phyloP scores from a whole-genome alignment of 2,113 vertebrate species.

The Apistogramma diplotaenia region DNA sequence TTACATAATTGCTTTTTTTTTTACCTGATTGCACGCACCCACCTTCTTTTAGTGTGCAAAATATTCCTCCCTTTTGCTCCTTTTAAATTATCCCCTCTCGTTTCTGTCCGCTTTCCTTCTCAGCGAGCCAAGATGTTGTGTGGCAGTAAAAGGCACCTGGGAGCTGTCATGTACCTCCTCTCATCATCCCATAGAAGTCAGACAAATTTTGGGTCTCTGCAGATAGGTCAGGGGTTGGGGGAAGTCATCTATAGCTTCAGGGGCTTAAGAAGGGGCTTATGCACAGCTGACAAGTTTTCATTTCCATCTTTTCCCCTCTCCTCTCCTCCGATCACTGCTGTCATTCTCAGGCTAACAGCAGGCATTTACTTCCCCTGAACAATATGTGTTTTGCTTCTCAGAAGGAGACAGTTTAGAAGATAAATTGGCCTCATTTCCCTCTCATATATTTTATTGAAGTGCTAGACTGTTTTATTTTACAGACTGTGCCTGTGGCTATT shows the following conservation, averaged over 20 bases:
- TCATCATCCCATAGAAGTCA: constrained; percentile 11
- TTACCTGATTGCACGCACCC: neutral
- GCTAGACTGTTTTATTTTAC: neutral
- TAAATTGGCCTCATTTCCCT: neutral
- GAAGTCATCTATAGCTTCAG: constrained; percentile 22
- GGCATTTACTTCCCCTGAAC: neutral
- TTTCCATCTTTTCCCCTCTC: constrained; percentile 37
- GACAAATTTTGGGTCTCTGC: neutral
- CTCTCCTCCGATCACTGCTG: constrained; percentile 25
- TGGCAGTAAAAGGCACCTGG: constrained; percentile 14
- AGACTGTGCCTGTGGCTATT: constrained; percentile 2
- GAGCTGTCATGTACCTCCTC: constrained; percentile 3
- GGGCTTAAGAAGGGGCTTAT: neutral
- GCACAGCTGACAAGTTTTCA: constrained; percentile 27
- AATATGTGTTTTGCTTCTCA: constrained; percentile 21
- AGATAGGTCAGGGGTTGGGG: constrained; percentile 37
- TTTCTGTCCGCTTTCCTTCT: neutral
- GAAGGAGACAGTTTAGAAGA: constrained; percentile 4
- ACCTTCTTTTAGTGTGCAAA: neutral
- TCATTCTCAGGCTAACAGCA: neutral
- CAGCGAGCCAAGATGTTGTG: neutral
- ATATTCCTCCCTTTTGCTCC: neutral
- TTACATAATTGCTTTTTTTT: neutral
- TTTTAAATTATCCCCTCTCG: neutral
- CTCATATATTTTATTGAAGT: constrained; percentile 3